Base-by-base conservation (phyloP, 2,797 vertebrate genomes). In the Anniella stebbinsi region DNA sequence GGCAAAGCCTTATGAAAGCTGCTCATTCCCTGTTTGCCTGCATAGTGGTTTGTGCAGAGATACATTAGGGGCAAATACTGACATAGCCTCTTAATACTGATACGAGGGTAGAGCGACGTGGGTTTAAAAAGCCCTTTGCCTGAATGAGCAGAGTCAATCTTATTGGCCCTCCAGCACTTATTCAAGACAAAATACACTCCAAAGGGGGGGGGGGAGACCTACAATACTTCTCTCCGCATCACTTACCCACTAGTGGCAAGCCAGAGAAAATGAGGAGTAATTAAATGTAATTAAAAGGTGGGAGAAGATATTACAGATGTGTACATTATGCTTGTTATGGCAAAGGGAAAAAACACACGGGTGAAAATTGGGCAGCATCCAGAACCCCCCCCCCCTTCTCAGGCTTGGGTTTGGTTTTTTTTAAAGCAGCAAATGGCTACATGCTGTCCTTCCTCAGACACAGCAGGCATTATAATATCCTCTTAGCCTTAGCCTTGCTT, bases 401-500 rank as follows among this genome's bases (percentile, higher is more conserved):
- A 63, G 4, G 60, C 18, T 25, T 15, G 15, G 60, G 60, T 57
- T 10, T 57, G 54, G 13, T 10, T 63, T 23, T 63, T 63, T 63
- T 63, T 23, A 63, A 63, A 17, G 45, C 60, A 87, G 78, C 78
- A 82, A 81, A 87, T 38, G 33, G 57, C 60, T 77, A 76, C 45
- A 83, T 21, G 23, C 60, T 63, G 21, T 28, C 11, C 45, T 87
- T 11, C 18, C 60, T 45, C 38, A 77, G 38, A 87, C 72, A 83
- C 36, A 90, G 57, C 72, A 69, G 60, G 63, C 73, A 87, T 60
- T 60, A 41, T 36, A 33, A 57, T 54, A 25, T 76, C 80, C 48
- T 83, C 48, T 83, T 57, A 69, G 86, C 72, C 33, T 57, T 70
- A 36, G 86, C 48, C 63, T 87, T 21, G 4, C 48, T 87, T 87